These are phyloP conservation scores for Platyrinchus mystaceus DNA, from an alignment of 2,797 vertebrate genomes.

Conservation along the genomic window DNA sequence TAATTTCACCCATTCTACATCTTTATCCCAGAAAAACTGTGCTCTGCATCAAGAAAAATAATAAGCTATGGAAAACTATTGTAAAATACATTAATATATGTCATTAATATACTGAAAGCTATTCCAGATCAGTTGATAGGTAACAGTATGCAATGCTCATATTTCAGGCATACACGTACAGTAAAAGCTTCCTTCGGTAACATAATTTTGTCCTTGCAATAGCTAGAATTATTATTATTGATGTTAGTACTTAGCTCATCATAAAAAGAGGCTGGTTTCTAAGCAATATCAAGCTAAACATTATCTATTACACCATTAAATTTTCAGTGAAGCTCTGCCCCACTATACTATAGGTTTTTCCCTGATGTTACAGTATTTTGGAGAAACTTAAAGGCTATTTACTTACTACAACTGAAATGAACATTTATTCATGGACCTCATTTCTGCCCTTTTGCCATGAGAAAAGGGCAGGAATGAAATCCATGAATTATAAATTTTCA, in stretches of 20 bases:
- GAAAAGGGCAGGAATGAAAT: neutral
- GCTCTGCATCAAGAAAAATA: neutral
- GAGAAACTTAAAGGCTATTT: neutral
- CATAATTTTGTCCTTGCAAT: neutral
- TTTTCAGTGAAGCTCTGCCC: neutral
- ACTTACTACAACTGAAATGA: neutral
- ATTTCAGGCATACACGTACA: neutral
- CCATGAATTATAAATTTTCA: neutral
- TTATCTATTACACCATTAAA: neutral
- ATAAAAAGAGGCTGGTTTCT: neutral
- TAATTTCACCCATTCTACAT: neutral
- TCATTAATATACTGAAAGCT: neutral
- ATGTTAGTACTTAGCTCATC: neutral
- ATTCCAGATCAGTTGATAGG: neutral
- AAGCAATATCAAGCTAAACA: neutral
- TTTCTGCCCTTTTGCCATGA: neutral
- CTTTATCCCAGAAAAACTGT: neutral
- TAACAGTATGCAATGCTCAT: neutral
- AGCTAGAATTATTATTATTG: neutral
- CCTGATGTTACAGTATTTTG: neutral
- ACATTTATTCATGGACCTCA: neutral
- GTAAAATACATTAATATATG: neutral
- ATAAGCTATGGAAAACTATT: neutral
- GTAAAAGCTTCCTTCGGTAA: neutral
- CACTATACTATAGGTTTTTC: neutral